Base-by-base conservation (phyloP, 2,888 invertebrate genomes). In the Sinodicranocentrus sp. region DNA sequence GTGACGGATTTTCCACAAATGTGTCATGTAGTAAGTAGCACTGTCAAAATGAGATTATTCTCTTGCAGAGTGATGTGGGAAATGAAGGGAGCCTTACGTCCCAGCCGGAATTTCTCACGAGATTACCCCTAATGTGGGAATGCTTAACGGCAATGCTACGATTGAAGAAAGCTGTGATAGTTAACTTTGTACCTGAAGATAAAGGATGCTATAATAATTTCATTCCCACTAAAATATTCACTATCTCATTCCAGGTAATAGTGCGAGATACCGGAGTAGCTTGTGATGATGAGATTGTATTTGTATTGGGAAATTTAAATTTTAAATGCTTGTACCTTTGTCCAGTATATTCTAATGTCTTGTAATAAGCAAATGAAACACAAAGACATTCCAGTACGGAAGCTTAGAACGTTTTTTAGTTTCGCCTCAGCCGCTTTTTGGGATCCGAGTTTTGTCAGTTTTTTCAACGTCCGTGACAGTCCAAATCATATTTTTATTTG, bases 221-320 rank as follows among this genome's bases (percentile, higher is more conserved):
- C 73, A 87, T 89, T 83, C 87, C 88, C 26, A 88, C 88, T 2
- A 86, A 76, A 71, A 85, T 89, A 8, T 88, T 89, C 59, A 88
- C 87, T 1, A 77, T 87, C 13, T 89, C 89, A 23, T 89, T 89
- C 83, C 86, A 88, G 76, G 86, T 52, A 67, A n/a, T n/a, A n/a
- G n/a, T n/a, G n/a, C n/a, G n/a, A n/a, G n/a, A n/a, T n/a, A n/a
- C n/a, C n/a, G n/a, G n/a, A n/a, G n/a, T n/a, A n/a, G n/a, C n/a
- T n/a, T n/a, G n/a, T n/a, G n/a, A n/a, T n/a, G n/a, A n/a, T n/a
- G n/a, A n/a, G n/a, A n/a, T n/a, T n/a, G n/a, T n/a, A n/a, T n/a
- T n/a, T n/a, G n/a, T n/a, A n/a, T n/a, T n/a, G n/a, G n/a, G n/a
- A n/a, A n/a, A n/a, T n/a, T n/a, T n/a, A n/a, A n/a, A n/a, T n/a